Conservation (phyloP, 2,113 vertebrate species). For the Pelecanus crispus region DNA sequence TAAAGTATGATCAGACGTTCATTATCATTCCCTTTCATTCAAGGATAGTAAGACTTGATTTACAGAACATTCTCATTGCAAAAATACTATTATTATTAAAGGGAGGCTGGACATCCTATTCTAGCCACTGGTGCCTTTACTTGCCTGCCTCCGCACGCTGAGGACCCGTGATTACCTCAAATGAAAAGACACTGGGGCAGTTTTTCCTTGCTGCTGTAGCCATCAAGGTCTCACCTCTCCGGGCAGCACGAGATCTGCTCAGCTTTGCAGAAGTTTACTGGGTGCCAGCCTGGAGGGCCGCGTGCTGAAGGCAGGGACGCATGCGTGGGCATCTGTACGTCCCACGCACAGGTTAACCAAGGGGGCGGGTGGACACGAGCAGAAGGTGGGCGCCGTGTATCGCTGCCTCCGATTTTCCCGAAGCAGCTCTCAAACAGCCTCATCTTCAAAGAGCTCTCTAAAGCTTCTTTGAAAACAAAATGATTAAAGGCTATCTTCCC, state of each 20-base stretch:
- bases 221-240: background rate
- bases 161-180: background rate
- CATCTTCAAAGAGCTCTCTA: conserved; percentile 64
- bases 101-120: background rate
- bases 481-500: conserved; percentile 68
- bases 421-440: conserved; percentile 13
- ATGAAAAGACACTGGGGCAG: background rate
- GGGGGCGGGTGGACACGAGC: background rate
- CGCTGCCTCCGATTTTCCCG: background rate
- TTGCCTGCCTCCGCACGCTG: background rate
- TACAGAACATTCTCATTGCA: background rate
- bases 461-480: conserved; percentile 67
- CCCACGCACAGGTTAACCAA: background rate
- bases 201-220: background rate
- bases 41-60: background rate
- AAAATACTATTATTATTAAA: background rate
- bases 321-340: no score
- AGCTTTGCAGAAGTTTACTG: background rate
- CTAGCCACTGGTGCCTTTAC: background rate
- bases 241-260: background rate
- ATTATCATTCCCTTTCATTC: background rate
- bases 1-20: background rate
- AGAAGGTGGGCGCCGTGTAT: background rate
- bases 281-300: background rate
- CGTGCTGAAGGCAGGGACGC: background rate